Base-by-base conservation (phyloP, 2,113 vertebrate species). In the Pedionomus torquatus region DNA sequence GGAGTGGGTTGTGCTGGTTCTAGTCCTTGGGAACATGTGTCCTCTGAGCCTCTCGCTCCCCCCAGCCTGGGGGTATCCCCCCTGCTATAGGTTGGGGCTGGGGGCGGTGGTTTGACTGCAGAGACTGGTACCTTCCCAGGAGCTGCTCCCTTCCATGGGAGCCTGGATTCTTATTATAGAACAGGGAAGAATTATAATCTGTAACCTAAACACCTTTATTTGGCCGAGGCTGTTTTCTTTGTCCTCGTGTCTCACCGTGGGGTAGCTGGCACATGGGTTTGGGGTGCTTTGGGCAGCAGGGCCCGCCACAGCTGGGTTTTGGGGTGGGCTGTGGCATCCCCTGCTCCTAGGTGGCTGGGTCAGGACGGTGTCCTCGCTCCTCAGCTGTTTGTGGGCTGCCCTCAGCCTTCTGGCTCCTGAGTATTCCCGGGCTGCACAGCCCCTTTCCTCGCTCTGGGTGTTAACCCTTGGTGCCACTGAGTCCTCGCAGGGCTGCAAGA, bases 311-410 rank as follows among this genome's bases (percentile, higher is more conserved):
- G n/a, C 8, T 77, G 51, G 57, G 2, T 2, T 31, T 46, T 68
- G 58, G 5, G 20, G 26, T 5, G 43, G n/a, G 41, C 46, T 86
- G 44, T 51, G 81, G 41, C 2, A 1, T 64, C 79, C 23, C 24
- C 46, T 13, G 21, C 0, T 17, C 0, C 76, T 4, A 4, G 28
- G 18, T 0, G 0, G 21, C n/a, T 79, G 1, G 0, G 20, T 13
- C 10, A 4, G 63, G 61, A 17, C 0, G 4, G 21, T 13, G 33
- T 55, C 77, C 71, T 30, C 4, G 2, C 83, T 63, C 48, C 0
- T 17, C 9, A 5, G 37, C 51, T 52, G 0, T 60, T 64, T 61
- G 23, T 49, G 2, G 61, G 51, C 74, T 70, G 35, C 48, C 10
- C 0, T 7, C 11, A 3, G 10, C 9, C 39, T 57, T 26, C 18